phyloP scores from a whole-genome alignment of 2,797 vertebrate genomes.

The Emys orbicularis region DNA sequence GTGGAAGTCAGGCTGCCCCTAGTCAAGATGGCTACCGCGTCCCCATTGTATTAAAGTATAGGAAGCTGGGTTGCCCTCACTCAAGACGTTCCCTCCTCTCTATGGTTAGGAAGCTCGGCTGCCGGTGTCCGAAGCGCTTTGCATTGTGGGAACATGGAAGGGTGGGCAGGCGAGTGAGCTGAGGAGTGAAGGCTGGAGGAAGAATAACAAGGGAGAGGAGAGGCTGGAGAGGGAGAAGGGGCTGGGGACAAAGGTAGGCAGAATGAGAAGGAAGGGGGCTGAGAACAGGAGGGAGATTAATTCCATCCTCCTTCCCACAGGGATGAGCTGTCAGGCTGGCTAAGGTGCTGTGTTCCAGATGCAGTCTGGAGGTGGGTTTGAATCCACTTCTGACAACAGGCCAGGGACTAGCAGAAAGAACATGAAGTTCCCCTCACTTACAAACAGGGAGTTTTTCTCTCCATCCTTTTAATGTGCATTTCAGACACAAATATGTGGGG shows the following conservation, averaged over 20 bases:
- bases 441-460: background rate
- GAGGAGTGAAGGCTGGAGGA: background rate
- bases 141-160: background rate
- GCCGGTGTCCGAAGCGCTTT: background rate
- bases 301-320: background rate
- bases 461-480: background rate
- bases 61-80: background rate
- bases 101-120: background rate
- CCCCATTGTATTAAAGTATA: background rate
- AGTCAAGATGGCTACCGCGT: constrained; percentile 32
- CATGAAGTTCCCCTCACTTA: background rate
- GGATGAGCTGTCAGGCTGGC: background rate
- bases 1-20: background rate
- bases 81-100: background rate
- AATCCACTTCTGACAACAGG: background rate
- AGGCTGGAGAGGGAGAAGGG: rapidly evolving
- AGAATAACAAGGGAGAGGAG: background rate
- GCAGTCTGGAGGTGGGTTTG: background rate
- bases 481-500: background rate
- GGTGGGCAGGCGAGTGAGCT: rapidly evolving
- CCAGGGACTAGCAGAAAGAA: background rate
- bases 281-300: background rate
- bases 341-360: background rate
- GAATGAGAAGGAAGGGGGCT: background rate
- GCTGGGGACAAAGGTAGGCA: background rate